Conservation (phyloP, 1,140 invertebrate genomes). For the Magallana gigas region DNA sequence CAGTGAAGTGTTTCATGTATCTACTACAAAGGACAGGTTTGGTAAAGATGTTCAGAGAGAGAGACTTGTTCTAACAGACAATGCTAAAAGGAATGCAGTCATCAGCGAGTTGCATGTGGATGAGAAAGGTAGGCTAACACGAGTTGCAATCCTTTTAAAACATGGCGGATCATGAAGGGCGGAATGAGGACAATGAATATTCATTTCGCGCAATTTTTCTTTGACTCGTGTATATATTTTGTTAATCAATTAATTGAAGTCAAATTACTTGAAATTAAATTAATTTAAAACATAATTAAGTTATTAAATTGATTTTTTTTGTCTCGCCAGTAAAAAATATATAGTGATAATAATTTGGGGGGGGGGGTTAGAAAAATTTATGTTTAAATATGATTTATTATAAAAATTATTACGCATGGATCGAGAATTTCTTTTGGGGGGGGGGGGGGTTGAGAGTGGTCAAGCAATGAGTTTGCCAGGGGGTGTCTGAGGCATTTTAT, state of each 20-base stretch:
- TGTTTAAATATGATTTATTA: no score
- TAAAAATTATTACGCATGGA: no score
- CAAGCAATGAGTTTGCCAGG: no score
- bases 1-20: conserved; percentile 39
- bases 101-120: conserved; percentile 46
- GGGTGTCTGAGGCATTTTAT: no score
- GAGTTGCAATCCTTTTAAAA: conserved; percentile 22
- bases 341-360: background rate
- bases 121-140: conserved; percentile 38
- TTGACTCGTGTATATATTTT: background rate
- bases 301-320: no score
- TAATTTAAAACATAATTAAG: no score
- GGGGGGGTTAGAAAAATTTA: background rate
- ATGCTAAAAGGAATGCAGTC: conserved; percentile 11
- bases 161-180: conserved; percentile 33
- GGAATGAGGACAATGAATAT: conserved; percentile 16
- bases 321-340: no score
- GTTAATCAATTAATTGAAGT: no score
- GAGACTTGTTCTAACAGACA: conserved; percentile 32
- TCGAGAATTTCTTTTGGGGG: no score
- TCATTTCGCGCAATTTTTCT: background rate
- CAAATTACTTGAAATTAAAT: no score
- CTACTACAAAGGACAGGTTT: background rate
- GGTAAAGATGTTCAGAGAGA: background rate
- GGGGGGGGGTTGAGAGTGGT: no score